phyloP scores from a whole-genome alignment of 2,888 invertebrate species.

The Eumacrocentrus americanus region DNA sequence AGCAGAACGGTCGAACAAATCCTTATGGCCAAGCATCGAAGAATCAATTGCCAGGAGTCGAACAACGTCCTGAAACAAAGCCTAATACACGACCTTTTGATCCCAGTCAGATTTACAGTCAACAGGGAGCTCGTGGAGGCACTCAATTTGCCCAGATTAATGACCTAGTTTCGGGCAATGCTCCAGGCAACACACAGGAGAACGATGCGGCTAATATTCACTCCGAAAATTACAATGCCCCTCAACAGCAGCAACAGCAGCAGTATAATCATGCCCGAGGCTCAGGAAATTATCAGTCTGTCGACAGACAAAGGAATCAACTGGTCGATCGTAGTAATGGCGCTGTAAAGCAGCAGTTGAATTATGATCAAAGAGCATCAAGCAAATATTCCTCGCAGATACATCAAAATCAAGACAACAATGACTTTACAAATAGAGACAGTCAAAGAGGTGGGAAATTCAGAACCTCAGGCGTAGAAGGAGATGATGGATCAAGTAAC shows the following conservation, averaged over 20 bases:
- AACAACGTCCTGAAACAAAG: constrained; percentile 39
- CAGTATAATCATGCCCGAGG: constrained; percentile 20
- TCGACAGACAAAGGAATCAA: constrained; percentile 43
- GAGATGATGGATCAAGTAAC: constrained; percentile 25
- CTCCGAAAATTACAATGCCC: constrained; percentile 32
- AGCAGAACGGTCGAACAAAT: constrained; percentile 55
- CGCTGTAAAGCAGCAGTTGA: constrained; percentile 41
- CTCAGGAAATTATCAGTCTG: constrained; percentile 40
- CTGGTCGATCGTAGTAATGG: constrained; percentile 38
- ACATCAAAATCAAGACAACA: constrained; percentile 2
- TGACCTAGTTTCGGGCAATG: constrained; percentile 32
- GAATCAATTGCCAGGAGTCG: constrained; percentile 43
- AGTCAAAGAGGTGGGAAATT: constrained; percentile 1
- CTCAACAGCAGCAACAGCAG: constrained; percentile 33
- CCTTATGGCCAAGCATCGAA: constrained; percentile 44
- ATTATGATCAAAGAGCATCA: constrained; percentile 37
- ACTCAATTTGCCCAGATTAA: constrained; percentile 37
- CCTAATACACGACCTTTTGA: constrained; percentile 40
- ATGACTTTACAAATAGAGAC: constrained; percentile 25
- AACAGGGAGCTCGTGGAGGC: constrained; percentile 14
- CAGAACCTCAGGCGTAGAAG: constrained; percentile 8
- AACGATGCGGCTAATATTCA: constrained; percentile 29
- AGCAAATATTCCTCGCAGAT: constrained; percentile 32
- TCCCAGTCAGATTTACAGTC: constrained; percentile 41
- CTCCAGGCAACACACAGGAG: constrained; percentile 19